phyloP scores from a whole-genome alignment of 2,888 invertebrate genomes.

The Cantharis rustica region DNA sequence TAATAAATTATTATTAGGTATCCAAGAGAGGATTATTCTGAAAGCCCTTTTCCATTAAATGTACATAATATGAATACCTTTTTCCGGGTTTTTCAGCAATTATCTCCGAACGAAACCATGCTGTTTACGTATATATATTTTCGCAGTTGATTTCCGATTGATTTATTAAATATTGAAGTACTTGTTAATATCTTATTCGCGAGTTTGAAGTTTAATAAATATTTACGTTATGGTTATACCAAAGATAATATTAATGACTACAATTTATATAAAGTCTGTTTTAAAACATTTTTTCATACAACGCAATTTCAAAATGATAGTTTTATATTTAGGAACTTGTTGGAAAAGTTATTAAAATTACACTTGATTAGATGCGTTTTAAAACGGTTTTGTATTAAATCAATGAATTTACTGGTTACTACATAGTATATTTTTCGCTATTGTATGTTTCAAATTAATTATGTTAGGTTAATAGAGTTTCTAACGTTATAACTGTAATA shows the following conservation, averaged over 20 bases:
- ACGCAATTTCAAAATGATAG: neutral
- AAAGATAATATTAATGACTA: neutral
- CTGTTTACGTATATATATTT: neutral
- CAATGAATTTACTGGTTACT: no score
- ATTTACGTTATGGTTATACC: neutral
- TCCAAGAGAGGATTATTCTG: neutral
- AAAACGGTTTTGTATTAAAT: no score
- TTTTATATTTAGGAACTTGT: neutral
- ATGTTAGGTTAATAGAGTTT: no score
- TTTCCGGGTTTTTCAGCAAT: neutral
- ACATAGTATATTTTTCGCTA: no score
- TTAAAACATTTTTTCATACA: no score
- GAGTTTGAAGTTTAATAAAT: no score
- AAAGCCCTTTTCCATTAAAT: no score
- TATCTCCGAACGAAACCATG: neutral
- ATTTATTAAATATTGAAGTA: neutral
- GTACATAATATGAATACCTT: neutral
- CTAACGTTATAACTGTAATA: no score
- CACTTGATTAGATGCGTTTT: no score
- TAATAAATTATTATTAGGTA: neutral
- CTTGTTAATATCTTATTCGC: neutral
- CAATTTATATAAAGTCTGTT: neutral
- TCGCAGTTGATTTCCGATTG: neutral
- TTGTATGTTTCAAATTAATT: no score
- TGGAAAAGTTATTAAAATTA: no score